A percentile compares a stretch with the other conserved stretches of the same genome.
phyloP scores from a whole-genome alignment of 2,797 vertebrate genomes.

The Fistularia commersonii region DNA sequence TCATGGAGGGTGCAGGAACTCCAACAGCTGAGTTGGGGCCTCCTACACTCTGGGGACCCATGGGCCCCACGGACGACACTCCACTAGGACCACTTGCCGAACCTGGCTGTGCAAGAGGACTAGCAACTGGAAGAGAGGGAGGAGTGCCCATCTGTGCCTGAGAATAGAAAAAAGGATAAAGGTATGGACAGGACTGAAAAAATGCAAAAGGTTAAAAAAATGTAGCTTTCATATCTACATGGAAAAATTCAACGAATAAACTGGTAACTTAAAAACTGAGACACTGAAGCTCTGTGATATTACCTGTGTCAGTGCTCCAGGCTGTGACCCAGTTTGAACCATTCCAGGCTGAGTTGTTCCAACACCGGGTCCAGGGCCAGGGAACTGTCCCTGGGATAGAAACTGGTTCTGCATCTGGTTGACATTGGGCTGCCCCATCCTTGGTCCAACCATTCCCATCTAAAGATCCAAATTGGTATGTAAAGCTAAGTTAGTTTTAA shows the following conservation, averaged over 20 bases:
- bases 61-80: conserved; percentile 68
- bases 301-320: conserved; percentile 77
- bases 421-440: conserved; percentile 83
- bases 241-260: too few species aligned
- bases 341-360: conserved; percentile 81
- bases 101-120: conserved; percentile 84
- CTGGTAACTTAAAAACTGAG: background rate
- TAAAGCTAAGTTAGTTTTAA: background rate
- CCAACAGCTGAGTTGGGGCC: conserved; percentile 51
- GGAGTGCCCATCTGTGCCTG: conserved; percentile 88
- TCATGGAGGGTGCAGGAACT: conserved; percentile 56
- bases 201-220: too few species aligned
- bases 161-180: conserved; percentile 13
- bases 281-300: background rate
- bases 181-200: background rate
- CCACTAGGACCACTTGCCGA: conserved; percentile 63
- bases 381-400: conserved; percentile 84
- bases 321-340: conserved; percentile 77
- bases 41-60: conserved; percentile 69
- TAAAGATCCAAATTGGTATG: conserved; percentile 36
- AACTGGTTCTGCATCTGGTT: conserved; percentile 90
- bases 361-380: conserved; percentile 79
- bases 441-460: conserved; percentile 84
- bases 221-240: too few species aligned
- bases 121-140: conserved; percentile 83